Evolutionary conservation across 2,888 invertebrate species (phyloP), one percentile per base, ranked within the genome.

Genomic region (Cecidostiba fungosa): DNA sequence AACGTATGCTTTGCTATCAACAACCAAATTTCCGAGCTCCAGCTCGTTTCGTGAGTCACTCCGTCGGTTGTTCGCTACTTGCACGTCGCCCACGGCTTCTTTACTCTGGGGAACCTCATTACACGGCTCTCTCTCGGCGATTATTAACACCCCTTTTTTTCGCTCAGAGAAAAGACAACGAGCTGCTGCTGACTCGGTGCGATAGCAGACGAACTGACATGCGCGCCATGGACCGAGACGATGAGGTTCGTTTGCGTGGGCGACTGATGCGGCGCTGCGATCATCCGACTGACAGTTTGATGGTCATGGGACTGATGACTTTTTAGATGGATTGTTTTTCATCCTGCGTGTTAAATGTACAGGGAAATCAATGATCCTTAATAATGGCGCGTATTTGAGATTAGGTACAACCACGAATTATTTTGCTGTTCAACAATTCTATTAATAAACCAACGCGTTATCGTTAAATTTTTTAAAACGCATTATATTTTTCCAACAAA

Each of bases 181-280:
- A 66, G n/a, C 3, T n/a, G 59, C 59, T 59, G 59, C 62, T 78
- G 43, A 59, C 19, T 29, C n/a, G 62, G 70, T n/a, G 77, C 26
- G 74, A 54, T 85, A 85, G 85, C 85, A 85, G 82, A 83, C 82
- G 82, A 85, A 76, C 73, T 80, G 84, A 79, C 84, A 79, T 84
- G 84, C 78, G 73, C 78, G 62, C n/a, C 16, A 4, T 62, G 32
- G 62, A 12, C 43, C 6, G 50, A 76, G 72, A 39, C 54, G 12
- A 59, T n/a, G n/a, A 47, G 19, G 54, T 54, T 23, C 23, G n/a
- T 59, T 59, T 59, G 59, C 59, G 59, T 23, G 59, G 23, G 59
- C 5, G 59, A 50, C 5, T 19, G 16, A 19, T 19, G 50, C 50
- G 50, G 66, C 23, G 66, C 54, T 66, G 26, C 29, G 66, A 43